Conservation (phyloP, 2,888 invertebrate species). For the Zaprionus bogoriensis region DNA sequence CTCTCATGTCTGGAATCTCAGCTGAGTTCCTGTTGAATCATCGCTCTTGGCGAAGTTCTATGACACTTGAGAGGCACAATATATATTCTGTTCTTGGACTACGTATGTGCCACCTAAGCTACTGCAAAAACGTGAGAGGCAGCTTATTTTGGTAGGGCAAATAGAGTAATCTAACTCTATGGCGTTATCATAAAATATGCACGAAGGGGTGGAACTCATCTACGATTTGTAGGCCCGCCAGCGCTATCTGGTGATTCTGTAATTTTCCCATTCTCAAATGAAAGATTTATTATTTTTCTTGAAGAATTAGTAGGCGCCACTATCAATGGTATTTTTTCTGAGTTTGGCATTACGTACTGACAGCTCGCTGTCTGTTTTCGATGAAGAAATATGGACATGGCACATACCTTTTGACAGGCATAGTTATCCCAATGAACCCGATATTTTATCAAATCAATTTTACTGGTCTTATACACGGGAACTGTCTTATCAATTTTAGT, state of each 20-base stretch:
- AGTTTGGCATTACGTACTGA: conserved; percentile 20
- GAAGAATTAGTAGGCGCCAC: conserved; percentile 38
- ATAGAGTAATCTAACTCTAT: conserved; percentile 54
- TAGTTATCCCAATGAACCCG: conserved; percentile 19
- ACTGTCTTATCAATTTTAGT: conserved; percentile 16
- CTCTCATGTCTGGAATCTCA: background rate
- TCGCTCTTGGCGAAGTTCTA: background rate
- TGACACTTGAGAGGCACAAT: conserved; percentile 23
- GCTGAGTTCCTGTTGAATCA: conserved; percentile 15
- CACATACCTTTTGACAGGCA: conserved; percentile 27
- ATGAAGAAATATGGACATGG: conserved; percentile 17
- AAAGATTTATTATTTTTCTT: background rate
- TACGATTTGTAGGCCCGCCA: too few relatives aligned
- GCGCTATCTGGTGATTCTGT: background rate
- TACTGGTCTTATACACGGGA: conserved; percentile 4
- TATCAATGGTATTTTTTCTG: conserved; percentile 24
- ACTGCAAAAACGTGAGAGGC: conserved; percentile 67
- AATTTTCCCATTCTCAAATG: background rate
- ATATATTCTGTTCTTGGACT: conserved; percentile 14
- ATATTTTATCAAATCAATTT: conserved; percentile 39
- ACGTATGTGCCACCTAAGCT: conserved; percentile 42
- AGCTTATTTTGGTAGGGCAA: conserved; percentile 46
- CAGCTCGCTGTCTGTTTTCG: conserved; percentile 29
- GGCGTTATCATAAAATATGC: conserved; percentile 38
- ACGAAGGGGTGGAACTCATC: background rate